Evolutionary conservation across 2,888 invertebrate species (phyloP).

Genomic region (Sepioteuthis lessoniana): DNA sequence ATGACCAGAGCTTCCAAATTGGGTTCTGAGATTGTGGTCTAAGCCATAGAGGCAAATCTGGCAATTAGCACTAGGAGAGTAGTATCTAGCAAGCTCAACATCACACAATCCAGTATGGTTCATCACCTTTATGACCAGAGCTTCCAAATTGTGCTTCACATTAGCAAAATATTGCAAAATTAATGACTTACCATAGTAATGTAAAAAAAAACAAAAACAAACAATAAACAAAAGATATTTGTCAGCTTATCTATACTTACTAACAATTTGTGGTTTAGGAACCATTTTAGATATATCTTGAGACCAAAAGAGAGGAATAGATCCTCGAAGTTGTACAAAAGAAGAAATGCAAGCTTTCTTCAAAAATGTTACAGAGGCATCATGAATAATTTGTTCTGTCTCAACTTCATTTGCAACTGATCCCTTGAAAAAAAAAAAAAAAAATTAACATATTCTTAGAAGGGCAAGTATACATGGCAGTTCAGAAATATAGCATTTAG

Average conservation of each 20-base stretch:
- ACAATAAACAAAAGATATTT: not conserved
- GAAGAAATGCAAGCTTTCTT: constrained; percentile 85
- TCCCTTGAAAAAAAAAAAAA: constrained; percentile 78
- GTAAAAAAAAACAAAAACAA: no score
- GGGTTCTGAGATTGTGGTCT: no score
- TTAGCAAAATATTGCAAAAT: no score
- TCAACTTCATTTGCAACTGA: constrained; percentile 99
- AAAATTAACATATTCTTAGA: not conserved
- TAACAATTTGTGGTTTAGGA: constrained; percentile 93
- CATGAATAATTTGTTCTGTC: constrained; percentile 95
- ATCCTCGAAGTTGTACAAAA: constrained; percentile 97
- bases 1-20: no score
- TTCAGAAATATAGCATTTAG: not conserved
- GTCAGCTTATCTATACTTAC: constrained; percentile 58
- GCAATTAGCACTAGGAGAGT: no score
- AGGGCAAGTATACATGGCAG: no score
- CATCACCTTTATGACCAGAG: no score
- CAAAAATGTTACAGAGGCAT: constrained; percentile 77
- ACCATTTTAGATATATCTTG: constrained; percentile 96
- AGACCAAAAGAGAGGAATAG: constrained; percentile 97
- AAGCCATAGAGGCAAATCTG: no score
- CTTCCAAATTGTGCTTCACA: no score
- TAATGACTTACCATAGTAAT: no score
- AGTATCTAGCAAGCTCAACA: no score
- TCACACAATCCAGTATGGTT: no score